Conservation (phyloP, 2,113 vertebrate species). For the Lampris incognitus region DNA sequence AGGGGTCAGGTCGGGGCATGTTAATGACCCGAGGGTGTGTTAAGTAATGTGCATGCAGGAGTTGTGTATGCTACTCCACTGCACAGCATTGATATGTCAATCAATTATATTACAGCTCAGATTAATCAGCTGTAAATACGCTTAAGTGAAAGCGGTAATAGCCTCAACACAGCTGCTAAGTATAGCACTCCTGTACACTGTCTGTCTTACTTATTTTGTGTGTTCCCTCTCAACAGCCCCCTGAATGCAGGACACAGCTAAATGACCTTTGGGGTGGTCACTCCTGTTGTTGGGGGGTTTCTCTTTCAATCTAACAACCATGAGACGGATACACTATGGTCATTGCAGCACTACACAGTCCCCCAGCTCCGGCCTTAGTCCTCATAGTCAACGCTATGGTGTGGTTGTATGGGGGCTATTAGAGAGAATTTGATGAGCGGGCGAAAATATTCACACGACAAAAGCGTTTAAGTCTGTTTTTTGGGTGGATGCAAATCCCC, state of each 20-base stretch:
- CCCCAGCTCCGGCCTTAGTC: slow-evolving; percentile 22
- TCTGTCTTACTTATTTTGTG: slow-evolving; percentile 47
- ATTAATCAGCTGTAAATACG: slow-evolving; percentile 67
- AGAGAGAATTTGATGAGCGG: slow-evolving; percentile 75
- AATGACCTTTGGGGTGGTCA: slow-evolving; percentile 48
- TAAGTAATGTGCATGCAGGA: neutral
- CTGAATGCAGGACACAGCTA: slow-evolving; percentile 52
- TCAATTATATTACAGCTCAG: slow-evolving; percentile 51
- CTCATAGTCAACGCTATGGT: slow-evolving; percentile 47
- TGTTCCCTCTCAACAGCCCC: slow-evolving; percentile 45
- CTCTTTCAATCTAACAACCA: slow-evolving; percentile 43
- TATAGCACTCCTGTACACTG: slow-evolving; percentile 48
- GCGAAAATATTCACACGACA: slow-evolving; percentile 73
- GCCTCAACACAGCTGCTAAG: slow-evolving; percentile 61
- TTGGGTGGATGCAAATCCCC: slow-evolving; percentile 68
- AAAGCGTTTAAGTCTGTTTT: slow-evolving; percentile 69
- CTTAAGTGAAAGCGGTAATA: slow-evolving; percentile 63
- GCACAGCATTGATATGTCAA: slow-evolving; percentile 35
- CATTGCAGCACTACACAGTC: neutral
- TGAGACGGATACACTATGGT: slow-evolving; percentile 36
- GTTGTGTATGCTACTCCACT: neutral
- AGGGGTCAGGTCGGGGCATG: neutral
- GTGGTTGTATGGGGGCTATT: slow-evolving; percentile 28
- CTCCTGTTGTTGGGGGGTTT: slow-evolving; percentile 41
- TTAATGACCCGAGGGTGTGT: neutral